Base-by-base conservation (phyloP, 1,140 invertebrate species). In the Dufourea novaeangliae region DNA sequence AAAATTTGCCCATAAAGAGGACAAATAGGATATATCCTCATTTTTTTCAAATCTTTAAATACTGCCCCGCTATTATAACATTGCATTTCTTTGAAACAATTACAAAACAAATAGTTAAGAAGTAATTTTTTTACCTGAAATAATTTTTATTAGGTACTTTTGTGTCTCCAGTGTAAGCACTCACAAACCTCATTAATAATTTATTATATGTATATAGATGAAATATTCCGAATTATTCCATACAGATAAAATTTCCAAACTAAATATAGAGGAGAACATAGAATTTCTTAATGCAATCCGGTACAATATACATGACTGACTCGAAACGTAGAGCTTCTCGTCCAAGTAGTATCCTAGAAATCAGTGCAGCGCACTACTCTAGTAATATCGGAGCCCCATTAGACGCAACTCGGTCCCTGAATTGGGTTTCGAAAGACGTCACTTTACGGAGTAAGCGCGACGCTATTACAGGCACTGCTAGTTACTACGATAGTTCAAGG, bases 381-480 rank as follows among this genome's bases (percentile, higher is more conserved):
- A 70, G 83, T 84, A 84, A 85, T 82, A 84, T 82, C 75, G 83
- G 71, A 85, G 83, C 79, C 79, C 84, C 83, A 85, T 85, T 85
- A 85, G 84, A 85, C 76, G 79, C 84, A 79, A 84, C 83, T 85
- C 59, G 75, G 83, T 70, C 79, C 69, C 83, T 80, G 79, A 87
- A 86, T 81, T 83, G 88, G 78, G 82, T 89, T 90, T 89, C 84
- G 79, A 86, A 87, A 86, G 85, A 88, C 88, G 86, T 88, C 88
- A 86, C 88, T 90, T 89, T 89, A 84, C 84, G 86, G 79, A 88
- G 86, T 84, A 78, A 88, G 80, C 82, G 81, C 86, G 82, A 83
- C 83, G 82, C 85, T 86, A 88, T 89, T 89, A 88, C 84, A 89
- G 86, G 86, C 87, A 89, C 86, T 85, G 87, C 83, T 88, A 89